A percentile compares a stretch with the other conserved stretches of the same genome.
Evolutionary conservation across 2,113 vertebrate genomes (phyloP).

Genomic region (Coryphaenoides rupestris): DNA sequence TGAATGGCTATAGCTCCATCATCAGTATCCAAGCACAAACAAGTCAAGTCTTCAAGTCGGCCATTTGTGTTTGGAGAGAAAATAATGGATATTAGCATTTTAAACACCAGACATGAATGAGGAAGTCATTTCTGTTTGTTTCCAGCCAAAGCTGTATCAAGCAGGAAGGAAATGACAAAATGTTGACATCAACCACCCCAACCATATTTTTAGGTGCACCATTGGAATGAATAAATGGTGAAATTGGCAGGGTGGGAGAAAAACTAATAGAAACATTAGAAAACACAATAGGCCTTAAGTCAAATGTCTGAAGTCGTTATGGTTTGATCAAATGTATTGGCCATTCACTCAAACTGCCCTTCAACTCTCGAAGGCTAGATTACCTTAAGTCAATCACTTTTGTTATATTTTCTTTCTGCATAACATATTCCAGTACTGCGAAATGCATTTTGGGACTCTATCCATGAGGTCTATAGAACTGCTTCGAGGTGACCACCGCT

Average conservation of each 20-base stretch:
- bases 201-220: constrained; percentile 26
- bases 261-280: constrained; percentile 28
- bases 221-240: constrained; percentile 11
- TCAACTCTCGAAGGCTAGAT: constrained; percentile 26
- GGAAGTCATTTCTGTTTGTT: not conserved
- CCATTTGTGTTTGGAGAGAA: too few relatives aligned
- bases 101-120: constrained; percentile 7
- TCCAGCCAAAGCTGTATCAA: not conserved
- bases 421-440: constrained; percentile 15
- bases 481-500: not conserved
- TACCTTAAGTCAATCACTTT: constrained; percentile 20
- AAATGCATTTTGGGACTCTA: not conserved
- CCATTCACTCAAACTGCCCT: constrained; percentile 21
- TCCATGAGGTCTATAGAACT: not conserved
- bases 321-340: constrained; percentile 23
- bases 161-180: not conserved
- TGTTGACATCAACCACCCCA: constrained; percentile 7
- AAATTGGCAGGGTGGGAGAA: constrained; percentile 9
- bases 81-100: constrained; percentile 14
- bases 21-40: too few relatives aligned
- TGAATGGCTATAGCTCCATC: not conserved
- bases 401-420: constrained; percentile 11
- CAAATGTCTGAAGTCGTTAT: constrained; percentile 33
- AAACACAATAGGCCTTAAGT: constrained; percentile 27
- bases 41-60: too few relatives aligned